phyloP scores from a whole-genome alignment of 2,888 invertebrate genomes.

The Diachrysia chrysitis region DNA sequence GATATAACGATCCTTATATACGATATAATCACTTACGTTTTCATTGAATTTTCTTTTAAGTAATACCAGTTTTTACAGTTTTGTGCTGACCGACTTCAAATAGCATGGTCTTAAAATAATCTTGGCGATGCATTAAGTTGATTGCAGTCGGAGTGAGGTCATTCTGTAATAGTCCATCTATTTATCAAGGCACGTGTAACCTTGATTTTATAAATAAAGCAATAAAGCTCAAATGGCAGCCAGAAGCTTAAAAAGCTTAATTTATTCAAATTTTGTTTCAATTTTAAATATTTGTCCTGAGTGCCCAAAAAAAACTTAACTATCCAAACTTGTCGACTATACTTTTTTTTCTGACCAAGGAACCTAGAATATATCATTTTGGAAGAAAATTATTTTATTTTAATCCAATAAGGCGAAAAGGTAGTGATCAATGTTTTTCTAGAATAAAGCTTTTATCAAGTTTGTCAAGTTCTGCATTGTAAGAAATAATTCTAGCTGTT shows the following conservation, averaged over 20 bases:
- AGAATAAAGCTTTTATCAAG: too few relatives aligned
- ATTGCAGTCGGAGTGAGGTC: background rate
- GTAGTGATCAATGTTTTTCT: too few relatives aligned
- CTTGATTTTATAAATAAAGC: slow-evolving; percentile 3
- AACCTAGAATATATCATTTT: too few relatives aligned
- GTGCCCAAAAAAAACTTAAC: too few relatives aligned
- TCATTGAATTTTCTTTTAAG: background rate
- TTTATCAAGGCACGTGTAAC: slow-evolving; percentile 1
- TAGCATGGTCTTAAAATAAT: slow-evolving; percentile 1
- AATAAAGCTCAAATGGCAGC: background rate
- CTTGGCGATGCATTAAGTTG: slow-evolving; percentile 7
- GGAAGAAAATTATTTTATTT: too few relatives aligned
- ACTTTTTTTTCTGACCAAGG: too few relatives aligned
- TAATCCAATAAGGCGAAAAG: too few relatives aligned
- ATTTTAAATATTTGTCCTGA: too few relatives aligned
- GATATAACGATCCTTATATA: too few relatives aligned
- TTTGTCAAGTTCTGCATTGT: background rate
- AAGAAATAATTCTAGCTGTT: background rate
- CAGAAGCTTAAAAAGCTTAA: background rate
- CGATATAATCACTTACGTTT: too few relatives aligned
- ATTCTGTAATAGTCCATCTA: slow-evolving; percentile 1
- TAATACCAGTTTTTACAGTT: background rate
- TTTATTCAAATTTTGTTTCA: background rate
- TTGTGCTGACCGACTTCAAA: background rate
- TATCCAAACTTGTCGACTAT: too few relatives aligned